A percentile compares a stretch with the other conserved stretches of the same genome.
Evolutionary conservation across 1,140 invertebrate genomes (phyloP).

Genomic region (Calephelis virginiensis): DNA sequence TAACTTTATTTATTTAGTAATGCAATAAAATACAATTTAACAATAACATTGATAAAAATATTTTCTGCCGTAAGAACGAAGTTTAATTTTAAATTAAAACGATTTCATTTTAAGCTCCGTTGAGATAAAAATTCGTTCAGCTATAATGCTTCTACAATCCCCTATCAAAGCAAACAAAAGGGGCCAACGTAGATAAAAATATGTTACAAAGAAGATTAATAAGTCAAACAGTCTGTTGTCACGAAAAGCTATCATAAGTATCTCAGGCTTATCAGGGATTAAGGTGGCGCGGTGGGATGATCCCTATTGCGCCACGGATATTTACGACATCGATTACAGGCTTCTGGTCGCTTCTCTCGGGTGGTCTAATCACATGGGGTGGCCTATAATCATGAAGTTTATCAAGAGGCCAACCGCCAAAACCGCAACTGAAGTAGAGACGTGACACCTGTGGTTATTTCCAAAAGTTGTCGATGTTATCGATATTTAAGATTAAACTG

Average conservation of each 20-base stretch:
- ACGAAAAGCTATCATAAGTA: slow-evolving; percentile 37
- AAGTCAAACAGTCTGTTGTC: slow-evolving; percentile 38
- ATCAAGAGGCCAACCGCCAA: slow-evolving; percentile 58
- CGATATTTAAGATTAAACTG: neutral
- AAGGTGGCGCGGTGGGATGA: slow-evolving; percentile 45
- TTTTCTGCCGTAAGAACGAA: neutral
- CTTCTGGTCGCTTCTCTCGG: slow-evolving; percentile 34
- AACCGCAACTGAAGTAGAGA: slow-evolving; percentile 41
- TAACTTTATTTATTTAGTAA: no score
- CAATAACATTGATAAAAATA: neutral
- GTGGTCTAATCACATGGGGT: slow-evolving; percentile 55
- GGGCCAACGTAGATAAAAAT: slow-evolving; percentile 13
- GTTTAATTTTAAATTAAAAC: neutral
- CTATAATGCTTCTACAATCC: neutral
- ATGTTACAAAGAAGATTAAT: slow-evolving; percentile 33
- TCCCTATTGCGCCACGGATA: slow-evolving; percentile 64
- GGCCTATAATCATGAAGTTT: slow-evolving; percentile 57
- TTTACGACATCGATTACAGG: slow-evolving; percentile 63
- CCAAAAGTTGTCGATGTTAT: neutral
- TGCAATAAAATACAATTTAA: no score
- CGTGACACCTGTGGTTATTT: neutral
- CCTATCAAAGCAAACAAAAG: slow-evolving; percentile 3
- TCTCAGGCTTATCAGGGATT: slow-evolving; percentile 59
- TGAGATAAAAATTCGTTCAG: neutral
- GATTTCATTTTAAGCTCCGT: neutral